Evolutionary conservation across 2,113 vertebrate genomes (phyloP).

Genomic region (Zosterops borbonicus): DNA sequence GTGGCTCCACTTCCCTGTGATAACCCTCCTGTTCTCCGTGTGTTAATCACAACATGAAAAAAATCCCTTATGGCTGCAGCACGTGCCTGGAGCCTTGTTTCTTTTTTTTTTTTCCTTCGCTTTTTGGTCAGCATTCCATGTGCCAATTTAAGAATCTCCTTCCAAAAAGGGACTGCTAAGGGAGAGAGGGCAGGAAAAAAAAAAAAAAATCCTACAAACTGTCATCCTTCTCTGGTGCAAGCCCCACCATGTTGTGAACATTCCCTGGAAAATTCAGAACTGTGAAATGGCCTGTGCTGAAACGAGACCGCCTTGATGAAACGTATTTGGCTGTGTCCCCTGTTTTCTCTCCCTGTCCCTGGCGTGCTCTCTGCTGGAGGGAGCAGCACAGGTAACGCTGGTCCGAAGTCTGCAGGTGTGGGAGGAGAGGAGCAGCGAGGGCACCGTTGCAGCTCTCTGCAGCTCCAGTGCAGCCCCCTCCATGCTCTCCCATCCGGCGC

Average conservation of each 20-base stretch:
- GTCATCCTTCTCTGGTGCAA: background rate
- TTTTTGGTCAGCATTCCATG: background rate
- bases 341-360: background rate
- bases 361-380: rapidly evolving
- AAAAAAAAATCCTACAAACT: background rate
- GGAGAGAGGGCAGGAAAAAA: rapidly evolving
- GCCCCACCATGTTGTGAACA: conserved; percentile 24
- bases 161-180: background rate
- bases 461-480: background rate
- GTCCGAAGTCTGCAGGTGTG: background rate
- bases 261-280: conserved; percentile 5
- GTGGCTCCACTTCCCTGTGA: background rate
- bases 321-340: background rate
- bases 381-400: background rate
- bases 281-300: conserved; percentile 27
- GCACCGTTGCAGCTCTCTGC: background rate
- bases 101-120: background rate
- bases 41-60: background rate
- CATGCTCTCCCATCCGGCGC: background rate
- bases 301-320: background rate
- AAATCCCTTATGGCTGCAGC: background rate
- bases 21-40: background rate
- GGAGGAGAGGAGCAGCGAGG: background rate
- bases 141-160: background rate
- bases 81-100: background rate